A percentile compares a stretch with the other conserved stretches of the same genome.
These are phyloP conservation scores for Silvanus unidentatus DNA, from an alignment of 2,888 invertebrate genomes.

Conservation along the genomic window DNA sequence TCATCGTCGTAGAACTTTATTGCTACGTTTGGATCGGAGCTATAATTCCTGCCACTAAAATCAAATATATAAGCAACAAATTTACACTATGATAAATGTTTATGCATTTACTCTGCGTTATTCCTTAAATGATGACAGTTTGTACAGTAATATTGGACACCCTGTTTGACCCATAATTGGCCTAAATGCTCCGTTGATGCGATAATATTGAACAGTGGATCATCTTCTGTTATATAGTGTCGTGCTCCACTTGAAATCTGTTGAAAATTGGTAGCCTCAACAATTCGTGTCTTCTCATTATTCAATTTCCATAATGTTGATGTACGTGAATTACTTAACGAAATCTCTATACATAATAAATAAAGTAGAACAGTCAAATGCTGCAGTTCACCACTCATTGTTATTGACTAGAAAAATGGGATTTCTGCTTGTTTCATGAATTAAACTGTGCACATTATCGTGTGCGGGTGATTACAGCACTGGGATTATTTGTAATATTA, in stretches of 20 bases:
- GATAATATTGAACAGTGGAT: slow-evolving; percentile 69
- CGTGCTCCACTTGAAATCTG: slow-evolving; percentile 45
- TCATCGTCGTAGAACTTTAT: slow-evolving; percentile 53
- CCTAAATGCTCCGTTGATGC: slow-evolving; percentile 65
- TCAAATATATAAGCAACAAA: neutral
- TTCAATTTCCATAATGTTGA: slow-evolving; percentile 80
- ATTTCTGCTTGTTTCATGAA: too few relatives aligned
- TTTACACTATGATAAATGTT: neutral
- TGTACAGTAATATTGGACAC: slow-evolving; percentile 58
- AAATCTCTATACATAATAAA: slow-evolving; percentile 65
- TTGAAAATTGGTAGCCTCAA: slow-evolving; percentile 56
- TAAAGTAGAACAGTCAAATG: slow-evolving; percentile 45
- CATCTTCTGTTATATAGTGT: slow-evolving; percentile 50
- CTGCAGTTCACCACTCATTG: slow-evolving; percentile 2
- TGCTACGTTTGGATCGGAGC: slow-evolving; percentile 13
- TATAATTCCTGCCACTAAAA: slow-evolving; percentile 18
- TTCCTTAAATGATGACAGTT: slow-evolving; percentile 48
- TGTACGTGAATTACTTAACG: slow-evolving; percentile 71
- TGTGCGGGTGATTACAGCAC: too few relatives aligned
- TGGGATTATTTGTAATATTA: too few relatives aligned
- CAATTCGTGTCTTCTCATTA: slow-evolving; percentile 67
- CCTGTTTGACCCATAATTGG: slow-evolving; percentile 62
- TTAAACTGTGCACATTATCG: too few relatives aligned
- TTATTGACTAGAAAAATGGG: slow-evolving; percentile 3
- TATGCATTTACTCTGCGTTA: slow-evolving; percentile 16